Conservation (phyloP, 2,113 vertebrate species). For the Pardalotus punctatus region DNA sequence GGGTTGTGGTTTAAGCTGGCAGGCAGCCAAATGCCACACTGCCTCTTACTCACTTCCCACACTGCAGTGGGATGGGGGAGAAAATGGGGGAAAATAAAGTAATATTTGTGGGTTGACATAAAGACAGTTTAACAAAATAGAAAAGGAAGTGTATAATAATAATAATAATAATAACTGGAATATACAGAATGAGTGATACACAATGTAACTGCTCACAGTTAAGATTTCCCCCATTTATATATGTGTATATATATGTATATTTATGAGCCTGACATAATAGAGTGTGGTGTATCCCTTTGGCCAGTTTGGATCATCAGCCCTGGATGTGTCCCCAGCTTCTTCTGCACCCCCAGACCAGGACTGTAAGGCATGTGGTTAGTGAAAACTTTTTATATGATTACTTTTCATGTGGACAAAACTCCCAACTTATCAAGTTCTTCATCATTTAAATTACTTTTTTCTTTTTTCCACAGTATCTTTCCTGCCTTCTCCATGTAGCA, state of each 20-base stretch:
- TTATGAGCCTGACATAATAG: neutral
- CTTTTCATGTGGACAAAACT: neutral
- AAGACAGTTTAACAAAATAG: neutral
- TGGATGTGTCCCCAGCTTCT: neutral
- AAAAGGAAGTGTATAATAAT: neutral
- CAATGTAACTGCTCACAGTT: neutral
- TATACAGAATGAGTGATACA: neutral
- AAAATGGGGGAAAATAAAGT: neutral
- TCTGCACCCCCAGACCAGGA: no score
- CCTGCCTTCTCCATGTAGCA: neutral
- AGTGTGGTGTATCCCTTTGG: neutral
- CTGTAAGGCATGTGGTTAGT: neutral
- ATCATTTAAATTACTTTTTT: neutral
- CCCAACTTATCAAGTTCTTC: neutral
- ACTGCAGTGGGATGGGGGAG: neutral
- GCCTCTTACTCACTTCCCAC: neutral
- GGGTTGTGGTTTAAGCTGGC: neutral
- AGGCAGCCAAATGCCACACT: neutral
- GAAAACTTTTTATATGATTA: neutral
- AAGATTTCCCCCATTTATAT: neutral
- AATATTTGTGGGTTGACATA: neutral
- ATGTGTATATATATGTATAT: no score
- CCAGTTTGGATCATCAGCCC: neutral
- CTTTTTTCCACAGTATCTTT: rapidly evolving
- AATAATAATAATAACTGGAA: neutral